Base-by-base conservation (phyloP, 2,888 invertebrate species). In the Drosophila conformis region DNA sequence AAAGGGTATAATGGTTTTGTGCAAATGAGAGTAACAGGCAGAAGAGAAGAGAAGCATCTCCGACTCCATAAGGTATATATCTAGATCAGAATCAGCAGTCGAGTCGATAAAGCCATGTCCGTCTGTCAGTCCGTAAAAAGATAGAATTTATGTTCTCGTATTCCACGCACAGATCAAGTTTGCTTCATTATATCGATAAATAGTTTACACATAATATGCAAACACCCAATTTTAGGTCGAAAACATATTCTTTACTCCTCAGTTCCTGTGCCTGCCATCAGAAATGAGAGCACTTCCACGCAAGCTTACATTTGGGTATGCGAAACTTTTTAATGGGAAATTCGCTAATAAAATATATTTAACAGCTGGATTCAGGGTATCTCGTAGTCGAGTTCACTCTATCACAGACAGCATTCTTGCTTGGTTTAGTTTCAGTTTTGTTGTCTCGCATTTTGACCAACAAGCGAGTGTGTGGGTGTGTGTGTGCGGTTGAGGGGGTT, bases 401-500 rank as follows among this genome's bases (percentile, higher is more conserved):
- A 46, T 8, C 15, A 4, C 15, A 8, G 15, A 25, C 46, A 15
- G 15, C 25, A 46, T 7, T 4, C 25, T 8, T 46, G 4, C 15
- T 15, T 46, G 8, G 1, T 8, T 46, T 15, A 4, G 46, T 36
- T 27, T 11, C 18, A 27, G n/a, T 15, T 25, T 27, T 13, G 25
- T 11, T 25, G 36, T 35, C 25, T 13, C n/a, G 8, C 31, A 57
- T 31, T 46, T 21, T 21, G 21, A 46, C 29, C 57, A 42, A 31
- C 18, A n/a, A 11, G n/a, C 7, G 13, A 18, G 49, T 21, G 18
- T 5, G 21, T 8, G 36, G 4, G 48, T 27, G 53, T 31, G 53
- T 35, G 31, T 35, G 49, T 35, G 63, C 42, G 27, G n/a, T 62
- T 33, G 53, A 59, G 52, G 54, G 27, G 27, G 49, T 60, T 53